phyloP scores from a whole-genome alignment of 1,140 invertebrate species.

The Liolophura sinensis region DNA sequence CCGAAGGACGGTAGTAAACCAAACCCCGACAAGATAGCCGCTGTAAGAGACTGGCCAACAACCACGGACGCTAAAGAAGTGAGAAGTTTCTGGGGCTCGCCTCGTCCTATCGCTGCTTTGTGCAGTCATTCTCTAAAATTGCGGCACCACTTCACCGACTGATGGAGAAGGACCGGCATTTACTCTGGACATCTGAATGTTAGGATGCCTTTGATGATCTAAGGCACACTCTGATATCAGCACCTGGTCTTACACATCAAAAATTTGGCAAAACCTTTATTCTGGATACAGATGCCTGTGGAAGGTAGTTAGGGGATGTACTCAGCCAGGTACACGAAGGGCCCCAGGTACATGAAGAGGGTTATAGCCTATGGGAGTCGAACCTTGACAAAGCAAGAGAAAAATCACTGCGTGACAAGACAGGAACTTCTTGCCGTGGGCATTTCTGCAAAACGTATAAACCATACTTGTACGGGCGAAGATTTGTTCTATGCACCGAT shows the following conservation, averaged over 20 bases:
- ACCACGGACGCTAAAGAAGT: slow-evolving; percentile 54
- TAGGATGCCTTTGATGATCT: slow-evolving; percentile 17
- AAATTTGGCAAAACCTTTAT: slow-evolving; percentile 12
- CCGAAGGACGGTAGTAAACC: slow-evolving; percentile 1
- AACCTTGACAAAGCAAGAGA: slow-evolving; percentile 18
- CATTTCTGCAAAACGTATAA: slow-evolving; percentile 27
- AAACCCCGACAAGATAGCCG: slow-evolving; percentile 15
- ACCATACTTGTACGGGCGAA: slow-evolving; percentile 22
- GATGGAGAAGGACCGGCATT: slow-evolving; percentile 16
- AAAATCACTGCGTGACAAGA: slow-evolving; percentile 31
- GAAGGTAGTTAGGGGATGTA: slow-evolving; percentile 31
- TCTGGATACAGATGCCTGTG: slow-evolving; percentile 27
- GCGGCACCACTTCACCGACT: slow-evolving; percentile 44
- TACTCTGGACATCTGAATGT: slow-evolving; percentile 20
- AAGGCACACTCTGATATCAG: slow-evolving; percentile 12
- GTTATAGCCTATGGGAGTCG: slow-evolving; percentile 23
- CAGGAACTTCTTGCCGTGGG: slow-evolving; percentile 34
- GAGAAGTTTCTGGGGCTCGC: slow-evolving; percentile 58
- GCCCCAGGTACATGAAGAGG: no score
- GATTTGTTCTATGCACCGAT: slow-evolving; percentile 6
- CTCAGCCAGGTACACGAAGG: slow-evolving; percentile 29
- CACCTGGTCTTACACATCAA: slow-evolving; percentile 24
- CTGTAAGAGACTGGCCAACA: slow-evolving; percentile 41
- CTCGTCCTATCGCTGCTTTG: slow-evolving; percentile 59
- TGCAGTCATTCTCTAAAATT: slow-evolving; percentile 48